Conservation (phyloP, 2,888 invertebrate genomes). For the Tortricodes alternella region DNA sequence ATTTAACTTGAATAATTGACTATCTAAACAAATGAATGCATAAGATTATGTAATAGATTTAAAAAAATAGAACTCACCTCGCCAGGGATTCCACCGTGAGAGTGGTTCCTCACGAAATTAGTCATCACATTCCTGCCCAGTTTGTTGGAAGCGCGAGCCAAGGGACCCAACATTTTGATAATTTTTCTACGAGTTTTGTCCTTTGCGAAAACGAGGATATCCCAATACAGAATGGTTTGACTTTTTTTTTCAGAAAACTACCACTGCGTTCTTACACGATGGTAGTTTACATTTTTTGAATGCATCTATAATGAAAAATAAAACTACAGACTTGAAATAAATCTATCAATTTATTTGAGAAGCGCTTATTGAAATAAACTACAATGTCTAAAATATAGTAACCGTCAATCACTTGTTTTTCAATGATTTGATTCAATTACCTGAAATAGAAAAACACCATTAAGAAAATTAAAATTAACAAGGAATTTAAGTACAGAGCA, state of each 20-base stretch:
- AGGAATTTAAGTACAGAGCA: no score
- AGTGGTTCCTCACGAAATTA: slow-evolving; percentile 68
- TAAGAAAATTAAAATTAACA: neutral
- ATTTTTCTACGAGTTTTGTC: slow-evolving; percentile 33
- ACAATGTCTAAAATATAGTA: slow-evolving; percentile 28
- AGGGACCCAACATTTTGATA: slow-evolving; percentile 65
- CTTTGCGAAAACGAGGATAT: slow-evolving; percentile 26
- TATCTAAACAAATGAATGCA: slow-evolving; percentile 18
- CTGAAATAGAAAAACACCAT: slow-evolving; percentile 32
- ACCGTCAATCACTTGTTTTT: neutral
- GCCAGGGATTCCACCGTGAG: slow-evolving; percentile 72
- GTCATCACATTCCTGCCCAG: slow-evolving; percentile 73
- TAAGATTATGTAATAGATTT: slow-evolving; percentile 65
- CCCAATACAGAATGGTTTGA: neutral
- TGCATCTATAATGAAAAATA: slow-evolving; percentile 40
- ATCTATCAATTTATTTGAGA: slow-evolving; percentile 29
- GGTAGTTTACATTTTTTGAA: slow-evolving; percentile 42
- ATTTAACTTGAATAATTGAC: no score
- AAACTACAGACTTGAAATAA: slow-evolving; percentile 15
- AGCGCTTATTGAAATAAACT: slow-evolving; percentile 26
- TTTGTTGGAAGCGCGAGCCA: slow-evolving; percentile 66
- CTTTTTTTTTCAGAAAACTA: slow-evolving; percentile 32
- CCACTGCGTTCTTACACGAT: slow-evolving; percentile 26
- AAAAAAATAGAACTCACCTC: slow-evolving; percentile 64
- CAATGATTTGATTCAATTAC: slow-evolving; percentile 20